phyloP scores from a whole-genome alignment of 2,797 vertebrate genomes.

The Tiaroga cobitis region DNA sequence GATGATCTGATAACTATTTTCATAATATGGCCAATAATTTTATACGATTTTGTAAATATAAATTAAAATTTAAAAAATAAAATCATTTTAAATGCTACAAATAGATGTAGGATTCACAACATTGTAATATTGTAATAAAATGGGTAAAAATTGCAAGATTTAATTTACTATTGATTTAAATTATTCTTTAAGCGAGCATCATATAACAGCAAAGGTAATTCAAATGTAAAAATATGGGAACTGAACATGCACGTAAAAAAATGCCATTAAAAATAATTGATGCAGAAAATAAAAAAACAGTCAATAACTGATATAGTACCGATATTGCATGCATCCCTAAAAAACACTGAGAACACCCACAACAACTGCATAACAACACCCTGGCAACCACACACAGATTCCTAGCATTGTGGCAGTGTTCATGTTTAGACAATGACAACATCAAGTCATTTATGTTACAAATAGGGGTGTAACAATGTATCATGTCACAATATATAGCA shows the following conservation, averaged over 20 bases:
- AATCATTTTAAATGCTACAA: not conserved
- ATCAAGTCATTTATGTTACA: not conserved
- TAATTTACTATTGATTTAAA: not conserved
- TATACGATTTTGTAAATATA: not conserved
- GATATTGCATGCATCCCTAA: not conserved
- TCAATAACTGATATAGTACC: not conserved
- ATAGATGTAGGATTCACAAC: not conserved
- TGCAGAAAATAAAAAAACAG: not conserved
- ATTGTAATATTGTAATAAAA: not conserved
- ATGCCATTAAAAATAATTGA: not conserved
- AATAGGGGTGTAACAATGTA: too few relatives aligned
- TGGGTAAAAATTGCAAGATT: not conserved
- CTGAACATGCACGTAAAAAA: not conserved
- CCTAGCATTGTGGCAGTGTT: not conserved
- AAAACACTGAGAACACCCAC: not conserved
- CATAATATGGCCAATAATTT: not conserved
- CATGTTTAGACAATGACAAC: not conserved
- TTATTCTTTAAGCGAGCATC: not conserved
- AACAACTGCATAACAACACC: too few relatives aligned
- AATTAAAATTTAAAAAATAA: not conserved
- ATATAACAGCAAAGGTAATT: not conserved
- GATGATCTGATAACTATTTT: not conserved
- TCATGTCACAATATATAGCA: too few relatives aligned
- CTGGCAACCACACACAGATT: not conserved
- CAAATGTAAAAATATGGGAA: not conserved